Base-by-base conservation (phyloP, 2,888 invertebrate genomes). In the Tetragonisca angustula region DNA sequence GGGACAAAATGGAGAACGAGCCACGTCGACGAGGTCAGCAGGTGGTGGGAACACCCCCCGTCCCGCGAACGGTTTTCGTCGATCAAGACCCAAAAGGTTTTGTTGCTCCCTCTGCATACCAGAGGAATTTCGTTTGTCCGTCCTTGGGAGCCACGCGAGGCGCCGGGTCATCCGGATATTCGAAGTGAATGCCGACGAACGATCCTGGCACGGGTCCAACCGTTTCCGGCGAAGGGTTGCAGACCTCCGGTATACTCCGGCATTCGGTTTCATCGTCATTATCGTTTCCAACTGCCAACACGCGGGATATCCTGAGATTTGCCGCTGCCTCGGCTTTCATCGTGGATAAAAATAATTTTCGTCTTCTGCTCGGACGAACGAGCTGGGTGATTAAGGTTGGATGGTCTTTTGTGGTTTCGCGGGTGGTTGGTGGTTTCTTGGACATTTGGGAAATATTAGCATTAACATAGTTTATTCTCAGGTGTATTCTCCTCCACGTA, bases 141-240 rank as follows among this genome's bases (percentile, higher is more conserved):
- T 81, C 76, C 13, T 9, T 61, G 68, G 27, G 49, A 36, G 69
- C 79, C 79, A 49, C 77, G 43, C 43, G 54, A 43, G 56, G 67
- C 78, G 71, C 62, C 74, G 62, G 21, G 21, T 61, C 49, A 64
- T 68, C 69, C 79, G 70, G 71, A 81, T 81, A 84, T 72, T 70
- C 84, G 71, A 71, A 84, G 79, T 67, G 81, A 79, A 80, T 80
- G 65, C 76, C 32, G 9, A 62, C 64, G 54, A 76, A 85, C 87
- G 85, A 89, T 82, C 15, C 82, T 88, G 88, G 88, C 88, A 49
- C 15, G 13, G 70, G 21, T 87, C 88, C 88, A 88, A 79, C 65
- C 74, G 59, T 59, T 80, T 85, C 76, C 81, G 74, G 21, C 24
- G n/a, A 49, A 32, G 62, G 62, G 62, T 52, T 69, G 43, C 68